These are phyloP conservation scores for Hippolais icterina DNA, from an alignment of 2,113 vertebrate species.

Conservation along the genomic window DNA sequence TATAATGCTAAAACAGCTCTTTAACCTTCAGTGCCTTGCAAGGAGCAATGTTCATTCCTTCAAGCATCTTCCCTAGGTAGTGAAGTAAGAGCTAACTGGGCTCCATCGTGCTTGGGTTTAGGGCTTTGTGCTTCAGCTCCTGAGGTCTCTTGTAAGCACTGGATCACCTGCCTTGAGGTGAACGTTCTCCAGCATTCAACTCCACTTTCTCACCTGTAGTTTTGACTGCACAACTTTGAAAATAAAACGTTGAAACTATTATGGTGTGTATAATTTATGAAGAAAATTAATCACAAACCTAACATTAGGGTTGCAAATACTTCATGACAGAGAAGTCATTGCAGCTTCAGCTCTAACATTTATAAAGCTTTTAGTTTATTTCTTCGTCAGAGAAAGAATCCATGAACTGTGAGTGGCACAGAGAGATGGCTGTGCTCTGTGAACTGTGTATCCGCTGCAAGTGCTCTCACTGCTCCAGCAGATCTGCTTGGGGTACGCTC, in stretches of 20 bases:
- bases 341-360: not conserved
- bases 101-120: fast-evolving
- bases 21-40: not conserved
- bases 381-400: not conserved
- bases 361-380: not conserved
- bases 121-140: not conserved
- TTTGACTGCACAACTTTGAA: not conserved
- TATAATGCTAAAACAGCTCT: not conserved
- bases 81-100: not conserved
- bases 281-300: not conserved
- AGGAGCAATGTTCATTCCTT: not conserved
- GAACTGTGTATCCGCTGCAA: fast-evolving
- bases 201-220: fast-evolving
- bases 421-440: fast-evolving
- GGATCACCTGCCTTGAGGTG: not conserved
- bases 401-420: fast-evolving
- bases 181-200: fast-evolving
- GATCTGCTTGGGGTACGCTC: not conserved
- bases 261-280: not conserved
- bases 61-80: not conserved
- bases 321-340: not conserved
- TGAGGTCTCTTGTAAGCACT: not conserved
- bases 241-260: fast-evolving
- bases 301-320: not conserved
- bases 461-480: too few species aligned